Conservation (phyloP, 2,113 vertebrate genomes). For the Alligator mississippiensis region DNA sequence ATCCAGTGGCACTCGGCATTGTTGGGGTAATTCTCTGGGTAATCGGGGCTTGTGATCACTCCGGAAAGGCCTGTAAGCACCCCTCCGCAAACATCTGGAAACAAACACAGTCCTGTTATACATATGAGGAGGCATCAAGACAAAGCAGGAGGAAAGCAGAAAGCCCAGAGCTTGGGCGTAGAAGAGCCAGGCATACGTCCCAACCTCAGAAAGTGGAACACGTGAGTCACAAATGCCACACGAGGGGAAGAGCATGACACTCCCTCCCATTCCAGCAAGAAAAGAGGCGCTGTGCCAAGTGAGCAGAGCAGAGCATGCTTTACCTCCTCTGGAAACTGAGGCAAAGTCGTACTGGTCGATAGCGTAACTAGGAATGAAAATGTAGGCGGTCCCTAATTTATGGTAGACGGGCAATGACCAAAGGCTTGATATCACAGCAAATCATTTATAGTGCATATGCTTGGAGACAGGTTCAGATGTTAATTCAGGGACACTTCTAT, state of each 20-base stretch:
- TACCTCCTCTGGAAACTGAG: not conserved
- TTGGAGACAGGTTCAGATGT: too few species aligned
- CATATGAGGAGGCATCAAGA: not conserved
- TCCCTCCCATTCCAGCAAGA: not conserved
- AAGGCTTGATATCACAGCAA: too few species aligned
- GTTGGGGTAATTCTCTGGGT: conserved; percentile 94
- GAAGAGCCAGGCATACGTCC: not conserved
- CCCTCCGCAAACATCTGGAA: conserved; percentile 92
- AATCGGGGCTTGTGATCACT: conserved; percentile 92
- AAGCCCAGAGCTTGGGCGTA: not conserved
- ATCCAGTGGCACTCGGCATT: conserved; percentile 92
- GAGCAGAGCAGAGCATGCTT: not conserved
- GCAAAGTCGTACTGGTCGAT: too few species aligned
- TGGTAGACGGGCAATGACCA: too few species aligned
- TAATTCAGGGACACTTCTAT: too few species aligned
- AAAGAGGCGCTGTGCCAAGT: not conserved
- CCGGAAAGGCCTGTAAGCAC: conserved; percentile 92
- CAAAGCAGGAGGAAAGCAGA: not conserved
- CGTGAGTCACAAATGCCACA: not conserved
- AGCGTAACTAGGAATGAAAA: too few species aligned
- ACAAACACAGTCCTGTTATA: not conserved
- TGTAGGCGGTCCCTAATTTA: too few species aligned
- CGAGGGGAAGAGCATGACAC: not conserved
- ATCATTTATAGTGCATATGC: too few species aligned
- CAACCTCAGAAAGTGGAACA: not conserved